phyloP scores from a whole-genome alignment of 2,113 vertebrate genomes.

The Xyliphius kryptos region DNA sequence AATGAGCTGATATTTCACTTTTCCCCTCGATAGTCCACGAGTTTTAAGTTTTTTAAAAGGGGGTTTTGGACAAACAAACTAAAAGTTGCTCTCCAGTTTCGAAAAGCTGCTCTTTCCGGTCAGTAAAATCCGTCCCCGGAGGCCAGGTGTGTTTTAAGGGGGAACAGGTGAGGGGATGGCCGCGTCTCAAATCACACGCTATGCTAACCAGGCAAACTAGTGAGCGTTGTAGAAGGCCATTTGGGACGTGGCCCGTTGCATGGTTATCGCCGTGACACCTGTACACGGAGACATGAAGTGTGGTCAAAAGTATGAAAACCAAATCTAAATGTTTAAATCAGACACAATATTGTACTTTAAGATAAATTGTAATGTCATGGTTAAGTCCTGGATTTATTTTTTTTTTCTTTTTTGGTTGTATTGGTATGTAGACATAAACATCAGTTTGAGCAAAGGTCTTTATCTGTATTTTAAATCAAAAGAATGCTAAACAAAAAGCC shows the following conservation, averaged over 20 bases:
- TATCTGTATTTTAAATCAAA: too few relatives aligned
- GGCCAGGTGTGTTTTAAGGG: conserved; percentile 12
- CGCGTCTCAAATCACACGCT: neutral
- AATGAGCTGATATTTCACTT: conserved; percentile 26
- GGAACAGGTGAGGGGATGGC: neutral
- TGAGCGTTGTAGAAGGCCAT: neutral
- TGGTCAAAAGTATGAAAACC: too few relatives aligned
- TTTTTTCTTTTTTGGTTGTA: too few relatives aligned
- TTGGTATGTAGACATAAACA: too few relatives aligned
- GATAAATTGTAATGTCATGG: too few relatives aligned
- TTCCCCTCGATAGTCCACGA: conserved; percentile 2
- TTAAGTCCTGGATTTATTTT: too few relatives aligned
- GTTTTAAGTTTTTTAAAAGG: conserved; percentile 12
- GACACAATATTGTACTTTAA: too few relatives aligned
- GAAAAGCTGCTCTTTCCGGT: conserved; percentile 36
- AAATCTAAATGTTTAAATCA: too few relatives aligned
- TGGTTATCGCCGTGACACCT: neutral
- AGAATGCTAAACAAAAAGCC: too few relatives aligned
- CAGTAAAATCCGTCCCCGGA: conserved; percentile 12
- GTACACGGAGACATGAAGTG: too few relatives aligned
- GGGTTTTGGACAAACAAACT: conserved; percentile 1
- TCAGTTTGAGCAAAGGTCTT: too few relatives aligned
- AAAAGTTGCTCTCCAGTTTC: neutral
- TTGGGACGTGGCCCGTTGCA: too few relatives aligned
- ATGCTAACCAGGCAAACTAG: neutral